These are phyloP conservation scores for Mesaphorura yosii DNA, from an alignment of 1,140 invertebrate genomes.

Conservation along the genomic window DNA sequence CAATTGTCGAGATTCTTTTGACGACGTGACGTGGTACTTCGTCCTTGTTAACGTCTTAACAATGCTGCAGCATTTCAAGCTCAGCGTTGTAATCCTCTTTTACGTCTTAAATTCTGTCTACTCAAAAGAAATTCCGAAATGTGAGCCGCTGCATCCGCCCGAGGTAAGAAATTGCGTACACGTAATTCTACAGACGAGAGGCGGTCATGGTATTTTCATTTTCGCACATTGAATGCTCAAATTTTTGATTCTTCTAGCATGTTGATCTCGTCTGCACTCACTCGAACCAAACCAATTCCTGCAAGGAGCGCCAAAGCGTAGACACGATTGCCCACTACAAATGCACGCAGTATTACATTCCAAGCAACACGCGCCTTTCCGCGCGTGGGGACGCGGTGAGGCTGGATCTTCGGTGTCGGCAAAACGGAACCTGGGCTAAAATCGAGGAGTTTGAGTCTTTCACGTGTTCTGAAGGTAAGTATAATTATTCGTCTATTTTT, in stretches of 20 bases:
- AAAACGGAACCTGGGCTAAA: background rate
- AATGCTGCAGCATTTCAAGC: too few species aligned
- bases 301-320: background rate
- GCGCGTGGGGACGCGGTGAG: background rate
- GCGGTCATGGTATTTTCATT: background rate
- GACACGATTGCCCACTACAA: background rate
- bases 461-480: conserved; percentile 3
- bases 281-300: background rate
- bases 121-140: background rate
- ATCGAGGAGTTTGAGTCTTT: background rate
- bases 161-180: background rate
- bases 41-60: too few species aligned
- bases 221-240: too few species aligned
- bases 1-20: too few species aligned
- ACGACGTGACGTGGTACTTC: too few species aligned
- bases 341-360: background rate
- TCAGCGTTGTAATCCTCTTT: too few species aligned
- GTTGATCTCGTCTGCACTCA: background rate
- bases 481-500: background rate
- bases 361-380: background rate
- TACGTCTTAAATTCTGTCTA: too few species aligned
- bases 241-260: background rate
- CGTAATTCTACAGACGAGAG: background rate
- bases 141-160: background rate
- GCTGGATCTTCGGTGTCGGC: background rate